These are phyloP conservation scores for Epinotia ramella DNA, from an alignment of 2,888 invertebrate genomes.

Conservation along the genomic window DNA sequence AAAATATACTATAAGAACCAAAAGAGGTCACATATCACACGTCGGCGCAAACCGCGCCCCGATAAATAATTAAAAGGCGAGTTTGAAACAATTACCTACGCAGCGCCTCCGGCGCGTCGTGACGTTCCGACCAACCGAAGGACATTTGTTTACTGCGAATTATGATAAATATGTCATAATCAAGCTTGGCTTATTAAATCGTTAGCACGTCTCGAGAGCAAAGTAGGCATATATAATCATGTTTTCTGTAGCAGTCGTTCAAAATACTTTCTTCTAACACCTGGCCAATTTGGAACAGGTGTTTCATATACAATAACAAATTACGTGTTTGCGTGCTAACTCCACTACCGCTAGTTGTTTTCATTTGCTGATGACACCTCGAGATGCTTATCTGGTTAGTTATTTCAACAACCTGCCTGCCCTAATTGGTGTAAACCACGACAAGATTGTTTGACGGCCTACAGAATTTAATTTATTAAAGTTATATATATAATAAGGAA, in stretches of 20 bases:
- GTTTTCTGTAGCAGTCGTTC: background rate
- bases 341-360: constrained; percentile 19
- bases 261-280: constrained; percentile 26
- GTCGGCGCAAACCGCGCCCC: too few species aligned
- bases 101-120: too few species aligned
- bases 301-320: constrained; percentile 35
- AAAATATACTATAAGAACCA: background rate
- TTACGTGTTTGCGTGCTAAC: constrained; percentile 31
- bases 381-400: constrained; percentile 41
- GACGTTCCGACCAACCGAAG: too few species aligned
- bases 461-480: background rate
- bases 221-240: too few species aligned
- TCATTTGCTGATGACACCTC: constrained; percentile 44
- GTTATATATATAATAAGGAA: background rate
- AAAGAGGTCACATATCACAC: background rate
- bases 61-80: too few species aligned
- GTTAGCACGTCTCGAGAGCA: too few species aligned
- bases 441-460: background rate
- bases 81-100: too few species aligned
- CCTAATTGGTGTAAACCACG: background rate
- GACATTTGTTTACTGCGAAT: too few species aligned
- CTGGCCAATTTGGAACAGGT: constrained; percentile 36
- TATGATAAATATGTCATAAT: too few species aligned
- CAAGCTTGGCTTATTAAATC: too few species aligned
- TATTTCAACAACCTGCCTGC: constrained; percentile 29